Base-by-base conservation (phyloP, 1,140 invertebrate species). In the Drosophila bifasciata region DNA sequence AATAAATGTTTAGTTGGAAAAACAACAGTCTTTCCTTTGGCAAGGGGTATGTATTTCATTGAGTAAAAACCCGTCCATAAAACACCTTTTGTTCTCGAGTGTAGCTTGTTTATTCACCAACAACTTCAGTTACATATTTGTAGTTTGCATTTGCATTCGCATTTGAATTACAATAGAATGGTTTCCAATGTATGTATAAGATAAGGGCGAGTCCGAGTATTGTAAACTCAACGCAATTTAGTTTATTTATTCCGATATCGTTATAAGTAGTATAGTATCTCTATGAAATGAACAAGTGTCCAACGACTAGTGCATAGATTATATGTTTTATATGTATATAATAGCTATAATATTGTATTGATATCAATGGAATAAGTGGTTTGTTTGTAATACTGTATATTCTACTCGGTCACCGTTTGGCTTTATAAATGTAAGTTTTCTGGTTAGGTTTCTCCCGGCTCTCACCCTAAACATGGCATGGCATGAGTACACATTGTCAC, bases 81-180 rank as follows among this genome's bases (percentile, higher is more conserved):
- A 1, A 2, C 3, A 3, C 1, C 11, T 17, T 17, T 59, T 64
- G 61, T 81, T 80, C 75, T 73, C 61, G 57, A 72, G 71, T 89
- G 72, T 90, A 90, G 89, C 84, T 90, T 89, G 67, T 89, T 90
- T 90, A 90, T 90, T 90, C 89, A 90, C 89, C 89, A 90, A 90
- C 89, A 90, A 90, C 89, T 89, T 90, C 69, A 89, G 77, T 85
- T 89, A 89, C 76, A 78, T 89, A 69, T 81, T 70, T 76, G 66
- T 83, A 68, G 70, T 66, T 57, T 63, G 60, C 73, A 75, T 78
- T 67, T 78, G 70, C 61, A 75, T 78, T 67, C 74, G 70, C 61
- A 53, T 53, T 66, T 83, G 61, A 70, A 62, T 57, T 63, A 57
- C 73, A 75, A 74, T 67, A 69, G 59, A 49, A 53, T 53, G 58